A percentile compares a stretch with the other conserved stretches of the same genome.
Evolutionary conservation across 1,140 invertebrate species (phyloP).

Genomic region (Aleiodes sp.): DNA sequence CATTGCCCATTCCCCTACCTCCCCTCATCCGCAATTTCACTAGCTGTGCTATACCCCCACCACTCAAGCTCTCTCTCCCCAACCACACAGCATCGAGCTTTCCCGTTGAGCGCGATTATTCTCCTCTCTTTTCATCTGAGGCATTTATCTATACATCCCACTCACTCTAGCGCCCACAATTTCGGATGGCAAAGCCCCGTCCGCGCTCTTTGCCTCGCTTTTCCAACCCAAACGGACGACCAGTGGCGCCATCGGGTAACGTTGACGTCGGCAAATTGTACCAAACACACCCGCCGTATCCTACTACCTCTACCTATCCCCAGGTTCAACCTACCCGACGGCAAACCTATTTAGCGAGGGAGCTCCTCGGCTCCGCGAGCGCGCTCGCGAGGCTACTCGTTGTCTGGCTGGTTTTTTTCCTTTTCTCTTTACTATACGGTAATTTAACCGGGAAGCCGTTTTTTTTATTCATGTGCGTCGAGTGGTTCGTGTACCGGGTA

Average conservation of each 20-base stretch:
- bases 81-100: slow-evolving; percentile 40
- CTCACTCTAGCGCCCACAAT: neutral
- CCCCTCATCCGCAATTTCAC: slow-evolving; percentile 4
- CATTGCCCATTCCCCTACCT: slow-evolving; percentile 28
- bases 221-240: slow-evolving; percentile 6
- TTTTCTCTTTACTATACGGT: no score
- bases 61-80: slow-evolving; percentile 15
- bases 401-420: neutral
- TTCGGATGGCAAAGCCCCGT: slow-evolving; percentile 14
- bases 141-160: slow-evolving; percentile 25
- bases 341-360: slow-evolving; percentile 42
- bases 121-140: slow-evolving; percentile 38
- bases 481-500: no score
- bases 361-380: slow-evolving; percentile 38
- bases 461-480: no score
- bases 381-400: slow-evolving; percentile 39
- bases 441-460: no score
- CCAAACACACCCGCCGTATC: slow-evolving; percentile 32
- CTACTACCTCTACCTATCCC: slow-evolving; percentile 36
- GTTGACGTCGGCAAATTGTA: slow-evolving; percentile 27
- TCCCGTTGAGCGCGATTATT: slow-evolving; percentile 43
- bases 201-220: slow-evolving; percentile 23
- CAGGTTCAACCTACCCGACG: slow-evolving; percentile 41
- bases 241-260: slow-evolving; percentile 37
- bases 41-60: no score